These are phyloP conservation scores for Rostratula benghalensis DNA, from an alignment of 2,113 vertebrate species.

Conservation along the genomic window DNA sequence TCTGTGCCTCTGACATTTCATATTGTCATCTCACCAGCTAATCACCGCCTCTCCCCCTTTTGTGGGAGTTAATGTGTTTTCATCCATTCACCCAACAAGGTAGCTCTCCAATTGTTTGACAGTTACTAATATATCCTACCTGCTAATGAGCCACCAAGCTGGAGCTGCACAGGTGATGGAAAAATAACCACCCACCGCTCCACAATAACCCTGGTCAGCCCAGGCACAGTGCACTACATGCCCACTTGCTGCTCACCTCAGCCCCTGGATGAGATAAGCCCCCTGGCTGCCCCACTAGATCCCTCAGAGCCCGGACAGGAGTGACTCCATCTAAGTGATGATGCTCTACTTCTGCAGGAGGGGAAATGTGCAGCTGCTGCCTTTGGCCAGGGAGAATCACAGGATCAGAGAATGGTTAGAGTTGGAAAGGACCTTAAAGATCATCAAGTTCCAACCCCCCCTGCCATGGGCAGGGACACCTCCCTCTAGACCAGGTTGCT, in stretches of 20 bases:
- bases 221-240: neutral
- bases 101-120: conserved; percentile 46
- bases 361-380: neutral
- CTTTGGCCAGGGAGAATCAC: neutral
- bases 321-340: accelerated
- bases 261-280: neutral
- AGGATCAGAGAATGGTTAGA: too few species aligned
- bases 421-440: too few species aligned
- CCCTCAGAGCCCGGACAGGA: accelerated
- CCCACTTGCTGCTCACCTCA: accelerated
- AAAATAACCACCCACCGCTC: neutral
- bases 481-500: too few species aligned
- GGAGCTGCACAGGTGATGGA: neutral
- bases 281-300: accelerated
- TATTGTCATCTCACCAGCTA: conserved; percentile 68
- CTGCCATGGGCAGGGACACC: too few species aligned
- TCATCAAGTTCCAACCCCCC: too few species aligned
- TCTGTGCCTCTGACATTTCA: conserved; percentile 65
- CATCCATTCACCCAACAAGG: conserved; percentile 52
- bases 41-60: conserved; percentile 52
- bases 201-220: neutral
- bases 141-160: conserved; percentile 42
- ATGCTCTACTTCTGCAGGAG: neutral
- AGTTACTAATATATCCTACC: conserved; percentile 52
- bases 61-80: conserved; percentile 67